phyloP scores from a whole-genome alignment of 2,888 invertebrate species.

The Unio pictorum region DNA sequence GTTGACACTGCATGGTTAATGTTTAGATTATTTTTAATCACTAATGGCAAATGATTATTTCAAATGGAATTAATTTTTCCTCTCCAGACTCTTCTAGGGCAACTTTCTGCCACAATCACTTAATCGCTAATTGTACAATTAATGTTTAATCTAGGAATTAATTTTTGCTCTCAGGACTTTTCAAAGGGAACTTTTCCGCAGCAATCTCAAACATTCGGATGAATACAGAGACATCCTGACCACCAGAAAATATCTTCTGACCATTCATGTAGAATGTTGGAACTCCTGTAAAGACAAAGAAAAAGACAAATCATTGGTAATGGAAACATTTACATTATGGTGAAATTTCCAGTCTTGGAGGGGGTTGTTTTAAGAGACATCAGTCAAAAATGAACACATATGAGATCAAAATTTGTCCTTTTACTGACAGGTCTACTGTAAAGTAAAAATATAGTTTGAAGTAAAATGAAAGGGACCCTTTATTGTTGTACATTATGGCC shows the following conservation, averaged over 20 bases:
- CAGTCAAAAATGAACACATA: no score
- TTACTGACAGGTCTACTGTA: no score
- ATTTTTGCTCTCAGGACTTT: constrained; percentile 25
- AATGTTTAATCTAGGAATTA: background rate
- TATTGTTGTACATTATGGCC: no score
- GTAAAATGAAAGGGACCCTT: no score
- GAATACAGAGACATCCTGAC: constrained; percentile 58
- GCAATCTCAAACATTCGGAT: constrained; percentile 54
- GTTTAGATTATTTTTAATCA: no score
- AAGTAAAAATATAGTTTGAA: no score
- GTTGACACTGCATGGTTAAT: no score
- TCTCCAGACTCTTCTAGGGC: constrained; percentile 32
- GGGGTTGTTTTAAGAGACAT: no score
- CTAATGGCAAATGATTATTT: no score
- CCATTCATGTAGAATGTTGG: constrained; percentile 66
- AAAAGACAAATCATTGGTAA: background rate
- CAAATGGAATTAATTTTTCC: constrained; percentile 13
- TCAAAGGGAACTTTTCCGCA: constrained; percentile 49
- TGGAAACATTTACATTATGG: background rate
- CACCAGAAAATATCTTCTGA: constrained; percentile 62
- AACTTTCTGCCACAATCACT: constrained; percentile 44
- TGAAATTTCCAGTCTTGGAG: background rate
- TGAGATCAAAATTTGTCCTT: no score
- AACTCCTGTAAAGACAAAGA: constrained; percentile 50
- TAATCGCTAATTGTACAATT: no score